Percentiles rank a stretch among this genome's conserved stretches.
These are phyloP conservation scores for Elachura formosa DNA, from an alignment of 2,113 vertebrate species.

Conservation along the genomic window DNA sequence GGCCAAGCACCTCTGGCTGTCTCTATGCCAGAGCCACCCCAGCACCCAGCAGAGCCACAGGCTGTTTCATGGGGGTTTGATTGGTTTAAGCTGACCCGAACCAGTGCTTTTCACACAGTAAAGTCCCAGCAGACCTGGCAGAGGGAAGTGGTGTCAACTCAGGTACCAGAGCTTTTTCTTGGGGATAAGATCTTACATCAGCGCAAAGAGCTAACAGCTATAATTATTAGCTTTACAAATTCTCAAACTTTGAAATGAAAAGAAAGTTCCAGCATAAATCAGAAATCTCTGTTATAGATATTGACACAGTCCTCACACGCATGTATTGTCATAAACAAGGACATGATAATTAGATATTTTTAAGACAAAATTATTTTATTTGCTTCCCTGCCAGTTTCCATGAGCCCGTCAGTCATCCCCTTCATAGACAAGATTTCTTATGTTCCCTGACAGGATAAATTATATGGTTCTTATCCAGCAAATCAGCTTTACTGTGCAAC, in stretches of 20 bases:
- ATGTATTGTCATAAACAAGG: background rate
- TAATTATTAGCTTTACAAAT: background rate
- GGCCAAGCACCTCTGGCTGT: rapidly evolving
- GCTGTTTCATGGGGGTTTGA: rapidly evolving
- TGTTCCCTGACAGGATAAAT: constrained; percentile 76
- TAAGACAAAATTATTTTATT: constrained; percentile 75
- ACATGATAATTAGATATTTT: constrained; percentile 71
- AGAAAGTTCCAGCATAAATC: background rate
- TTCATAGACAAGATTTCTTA: constrained; percentile 69
- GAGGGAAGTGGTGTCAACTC: background rate
- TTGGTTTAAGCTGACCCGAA: background rate
- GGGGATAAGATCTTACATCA: background rate
- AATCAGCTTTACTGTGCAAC: constrained; percentile 74
- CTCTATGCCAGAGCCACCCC: rapidly evolving
- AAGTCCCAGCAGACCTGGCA: background rate
- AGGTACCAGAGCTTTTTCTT: background rate
- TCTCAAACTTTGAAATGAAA: background rate
- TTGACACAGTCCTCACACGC: background rate
- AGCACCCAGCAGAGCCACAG: rapidly evolving
- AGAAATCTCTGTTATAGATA: background rate
- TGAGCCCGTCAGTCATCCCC: constrained; percentile 72
- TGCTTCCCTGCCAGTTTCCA: constrained; percentile 72
- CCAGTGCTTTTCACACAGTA: background rate
- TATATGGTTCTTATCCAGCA: constrained; percentile 75
- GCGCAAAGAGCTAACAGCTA: background rate